phyloP scores from a whole-genome alignment of 2,113 vertebrate genomes.

The Sardina pilchardus region DNA sequence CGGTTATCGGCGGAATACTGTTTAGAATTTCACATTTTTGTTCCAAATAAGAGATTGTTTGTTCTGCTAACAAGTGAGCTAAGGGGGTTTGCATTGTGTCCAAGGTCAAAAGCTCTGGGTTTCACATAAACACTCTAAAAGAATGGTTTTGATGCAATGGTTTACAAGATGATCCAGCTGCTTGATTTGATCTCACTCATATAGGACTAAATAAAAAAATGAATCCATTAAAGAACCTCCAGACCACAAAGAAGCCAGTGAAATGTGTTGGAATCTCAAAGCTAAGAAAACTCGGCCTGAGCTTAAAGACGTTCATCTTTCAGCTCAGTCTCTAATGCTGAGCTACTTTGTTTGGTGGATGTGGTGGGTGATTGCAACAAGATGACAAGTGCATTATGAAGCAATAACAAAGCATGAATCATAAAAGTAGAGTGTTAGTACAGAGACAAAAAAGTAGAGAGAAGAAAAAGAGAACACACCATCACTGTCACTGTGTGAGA shows the following conservation, averaged over 20 bases:
- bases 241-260: neutral
- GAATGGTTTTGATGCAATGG: neutral
- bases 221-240: neutral
- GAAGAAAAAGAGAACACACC: too few species aligned
- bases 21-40: neutral
- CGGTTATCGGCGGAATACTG: neutral
- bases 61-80: neutral
- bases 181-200: neutral
- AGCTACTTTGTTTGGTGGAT: neutral
- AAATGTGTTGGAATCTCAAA: neutral
- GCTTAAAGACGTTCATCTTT: neutral
- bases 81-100: neutral
- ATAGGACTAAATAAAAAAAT: neutral
- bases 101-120: neutral
- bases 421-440: too few species aligned
- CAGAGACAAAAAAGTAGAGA: too few species aligned
- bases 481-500: neutral
- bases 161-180: neutral
- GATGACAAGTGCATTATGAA: neutral
- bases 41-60: neutral
- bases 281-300: neutral
- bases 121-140: neutral
- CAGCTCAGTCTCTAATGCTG: neutral
- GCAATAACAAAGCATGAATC: neutral
- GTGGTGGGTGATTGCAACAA: neutral